These are phyloP conservation scores for Burhinus oedicnemus DNA, from an alignment of 2,113 vertebrate species.

Conservation along the genomic window DNA sequence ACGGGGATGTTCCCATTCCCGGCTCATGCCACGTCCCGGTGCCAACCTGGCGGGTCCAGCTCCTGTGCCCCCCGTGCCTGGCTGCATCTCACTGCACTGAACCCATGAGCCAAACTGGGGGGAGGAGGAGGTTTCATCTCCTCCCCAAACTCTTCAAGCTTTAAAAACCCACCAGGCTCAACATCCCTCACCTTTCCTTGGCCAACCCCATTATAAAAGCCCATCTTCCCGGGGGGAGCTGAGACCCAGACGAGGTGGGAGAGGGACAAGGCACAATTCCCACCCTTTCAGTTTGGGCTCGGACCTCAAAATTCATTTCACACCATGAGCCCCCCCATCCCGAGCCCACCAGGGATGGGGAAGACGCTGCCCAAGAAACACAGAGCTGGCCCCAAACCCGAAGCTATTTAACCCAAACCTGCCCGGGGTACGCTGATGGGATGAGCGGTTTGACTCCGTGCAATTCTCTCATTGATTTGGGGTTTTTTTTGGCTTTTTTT, in stretches of 20 bases:
- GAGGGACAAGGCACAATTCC: neutral
- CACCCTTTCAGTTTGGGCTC: neutral
- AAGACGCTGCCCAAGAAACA: neutral
- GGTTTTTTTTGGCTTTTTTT: neutral
- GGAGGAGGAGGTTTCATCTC: neutral
- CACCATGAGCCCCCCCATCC: neutral
- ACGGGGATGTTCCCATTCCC: neutral
- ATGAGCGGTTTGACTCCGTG: rapidly evolving
- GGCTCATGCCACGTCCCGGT: neutral
- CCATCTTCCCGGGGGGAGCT: rapidly evolving
- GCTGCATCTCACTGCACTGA: neutral
- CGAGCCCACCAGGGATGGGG: neutral
- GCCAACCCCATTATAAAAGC: neutral
- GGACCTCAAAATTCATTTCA: neutral
- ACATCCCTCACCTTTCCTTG: neutral
- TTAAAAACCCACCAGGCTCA: neutral
- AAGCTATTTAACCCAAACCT: neutral
- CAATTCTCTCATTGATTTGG: rapidly evolving
- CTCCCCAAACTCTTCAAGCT: neutral
- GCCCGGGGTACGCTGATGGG: neutral
- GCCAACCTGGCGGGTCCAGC: neutral
- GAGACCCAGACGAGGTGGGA: neutral
- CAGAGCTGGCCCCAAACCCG: neutral
- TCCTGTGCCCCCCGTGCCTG: neutral
- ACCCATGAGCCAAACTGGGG: neutral